Percentiles rank a stretch among this genome's conserved stretches.
Conservation (phyloP, 2,888 invertebrate genomes). For the Phasia obesa region DNA sequence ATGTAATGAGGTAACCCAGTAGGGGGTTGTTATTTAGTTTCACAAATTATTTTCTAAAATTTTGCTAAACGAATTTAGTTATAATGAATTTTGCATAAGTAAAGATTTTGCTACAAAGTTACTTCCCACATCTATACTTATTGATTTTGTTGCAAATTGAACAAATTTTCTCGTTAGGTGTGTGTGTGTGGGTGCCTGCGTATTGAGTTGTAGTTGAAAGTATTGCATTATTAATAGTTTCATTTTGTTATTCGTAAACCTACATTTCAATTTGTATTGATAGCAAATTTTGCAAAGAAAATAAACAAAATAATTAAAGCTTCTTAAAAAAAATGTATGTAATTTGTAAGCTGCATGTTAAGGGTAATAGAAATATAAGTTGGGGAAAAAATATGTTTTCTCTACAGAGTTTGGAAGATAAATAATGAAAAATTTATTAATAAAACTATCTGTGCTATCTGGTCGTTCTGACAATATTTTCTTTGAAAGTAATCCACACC, state of each 20-base stretch:
- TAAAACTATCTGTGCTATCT: no score
- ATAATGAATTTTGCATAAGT: not conserved
- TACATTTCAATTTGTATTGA: slow-evolving; percentile 4
- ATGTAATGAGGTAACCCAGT: no score
- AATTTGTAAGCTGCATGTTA: not conserved
- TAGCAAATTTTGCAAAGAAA: not conserved
- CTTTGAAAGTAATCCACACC: no score
- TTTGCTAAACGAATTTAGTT: not conserved
- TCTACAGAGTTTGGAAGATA: not conserved
- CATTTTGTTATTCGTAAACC: slow-evolving; percentile 22
- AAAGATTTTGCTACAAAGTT: slow-evolving; percentile 17
- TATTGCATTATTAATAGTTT: not conserved
- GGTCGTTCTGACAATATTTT: no score
- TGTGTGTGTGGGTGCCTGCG: no score
- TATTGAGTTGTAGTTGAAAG: not conserved
- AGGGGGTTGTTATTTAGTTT: no score
- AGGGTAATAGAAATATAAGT: no score
- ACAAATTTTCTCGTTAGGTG: not conserved
- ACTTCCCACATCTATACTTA: not conserved
- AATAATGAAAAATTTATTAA: not conserved
- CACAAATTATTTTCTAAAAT: not conserved
- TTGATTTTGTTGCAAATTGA: not conserved
- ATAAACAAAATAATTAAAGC: not conserved
- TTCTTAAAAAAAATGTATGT: not conserved
- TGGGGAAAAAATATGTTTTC: no score